Conservation (phyloP, 2,113 vertebrate species). For the Asarcornis scutulata region DNA sequence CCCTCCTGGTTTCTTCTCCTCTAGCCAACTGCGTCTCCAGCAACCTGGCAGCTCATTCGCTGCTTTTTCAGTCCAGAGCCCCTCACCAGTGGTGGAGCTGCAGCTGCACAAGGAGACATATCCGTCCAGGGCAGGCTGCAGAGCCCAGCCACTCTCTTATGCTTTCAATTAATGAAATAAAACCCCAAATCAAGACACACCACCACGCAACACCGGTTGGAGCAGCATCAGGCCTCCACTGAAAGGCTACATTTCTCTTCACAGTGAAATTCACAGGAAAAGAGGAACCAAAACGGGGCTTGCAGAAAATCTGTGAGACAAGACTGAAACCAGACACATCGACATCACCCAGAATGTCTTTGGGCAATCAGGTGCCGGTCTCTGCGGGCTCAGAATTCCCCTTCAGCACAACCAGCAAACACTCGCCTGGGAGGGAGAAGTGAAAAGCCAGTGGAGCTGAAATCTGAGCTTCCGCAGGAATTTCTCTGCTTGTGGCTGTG, state of each 20-base stretch:
- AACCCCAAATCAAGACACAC: not conserved
- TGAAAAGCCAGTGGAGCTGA: slow-evolving; percentile 26
- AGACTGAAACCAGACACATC: slow-evolving; percentile 29
- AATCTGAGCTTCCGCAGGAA: slow-evolving; percentile 56
- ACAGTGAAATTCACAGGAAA: not conserved
- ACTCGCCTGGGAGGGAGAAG: slow-evolving; percentile 20
- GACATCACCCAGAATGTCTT: slow-evolving; percentile 3
- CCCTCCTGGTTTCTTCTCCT: not conserved
- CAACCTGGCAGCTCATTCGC: not conserved
- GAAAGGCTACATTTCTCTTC: not conserved
- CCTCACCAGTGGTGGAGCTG: not conserved
- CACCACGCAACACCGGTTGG: not conserved
- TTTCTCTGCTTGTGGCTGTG: slow-evolving; percentile 1
- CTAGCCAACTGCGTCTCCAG: not conserved
- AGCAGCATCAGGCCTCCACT: not conserved
- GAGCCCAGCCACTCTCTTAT: not conserved
- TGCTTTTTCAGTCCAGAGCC: not conserved
- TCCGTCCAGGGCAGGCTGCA: not conserved
- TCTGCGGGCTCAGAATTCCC: slow-evolving; percentile 42
- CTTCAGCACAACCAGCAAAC: slow-evolving; percentile 2
- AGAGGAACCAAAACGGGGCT: not conserved
- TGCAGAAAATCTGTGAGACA: not conserved
- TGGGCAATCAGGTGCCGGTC: slow-evolving; percentile 22
- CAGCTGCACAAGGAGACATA: not conserved
- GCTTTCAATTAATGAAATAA: not conserved